A percentile compares a stretch with the other conserved stretches of the same genome.
phyloP scores from a whole-genome alignment of 2,113 vertebrate species.

The Pterocles burchelli region DNA sequence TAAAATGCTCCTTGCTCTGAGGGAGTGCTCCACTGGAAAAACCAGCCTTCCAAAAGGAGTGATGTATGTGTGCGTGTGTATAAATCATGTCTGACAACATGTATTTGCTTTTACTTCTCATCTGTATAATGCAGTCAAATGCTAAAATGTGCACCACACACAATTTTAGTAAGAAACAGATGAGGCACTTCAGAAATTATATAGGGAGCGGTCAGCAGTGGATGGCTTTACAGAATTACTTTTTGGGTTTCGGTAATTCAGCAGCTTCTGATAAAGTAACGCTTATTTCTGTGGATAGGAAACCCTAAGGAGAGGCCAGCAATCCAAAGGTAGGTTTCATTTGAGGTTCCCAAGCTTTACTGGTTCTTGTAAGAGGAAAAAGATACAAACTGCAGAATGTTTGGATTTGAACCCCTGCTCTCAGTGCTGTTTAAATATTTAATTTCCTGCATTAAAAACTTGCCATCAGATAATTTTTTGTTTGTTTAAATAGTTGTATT shows the following conservation, averaged over 20 bases:
- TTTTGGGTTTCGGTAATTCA: not conserved
- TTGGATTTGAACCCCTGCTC: not conserved
- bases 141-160: not conserved
- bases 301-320: not conserved
- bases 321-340: not conserved
- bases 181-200: not conserved
- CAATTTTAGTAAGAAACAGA: not conserved
- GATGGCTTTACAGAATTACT: not conserved
- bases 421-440: not conserved
- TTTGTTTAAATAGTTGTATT: not conserved
- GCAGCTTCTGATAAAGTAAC: not conserved
- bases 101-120: not conserved
- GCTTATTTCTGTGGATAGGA: not conserved
- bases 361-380: not conserved
- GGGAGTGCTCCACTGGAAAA: not conserved
- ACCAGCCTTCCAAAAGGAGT: not conserved
- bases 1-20: not conserved
- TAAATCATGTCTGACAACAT: not conserved
- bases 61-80: rapidly evolving
- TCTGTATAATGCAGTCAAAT: not conserved
- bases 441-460: not conserved
- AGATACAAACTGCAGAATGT: not conserved
- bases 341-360: not conserved
- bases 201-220: not conserved
- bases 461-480: not conserved